Conservation (phyloP, 2,888 invertebrate genomes). For the Girardia tigrina region DNA sequence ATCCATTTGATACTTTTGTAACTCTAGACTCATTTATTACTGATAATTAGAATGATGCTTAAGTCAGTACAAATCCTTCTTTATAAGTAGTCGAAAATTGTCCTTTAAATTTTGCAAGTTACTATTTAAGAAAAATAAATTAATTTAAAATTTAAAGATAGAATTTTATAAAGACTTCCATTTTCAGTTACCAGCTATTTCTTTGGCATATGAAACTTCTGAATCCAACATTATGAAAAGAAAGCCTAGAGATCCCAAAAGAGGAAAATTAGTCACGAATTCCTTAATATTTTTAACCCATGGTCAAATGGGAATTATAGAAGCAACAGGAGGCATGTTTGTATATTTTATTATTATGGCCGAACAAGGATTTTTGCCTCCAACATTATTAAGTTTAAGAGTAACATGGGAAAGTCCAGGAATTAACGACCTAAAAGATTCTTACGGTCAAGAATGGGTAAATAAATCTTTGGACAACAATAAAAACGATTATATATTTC, state of each 20-base stretch:
- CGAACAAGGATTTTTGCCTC: neutral
- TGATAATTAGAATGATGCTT: too few species aligned
- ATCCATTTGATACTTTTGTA: too few species aligned
- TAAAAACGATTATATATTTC: too few species aligned
- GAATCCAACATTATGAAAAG: slow-evolving; percentile 7
- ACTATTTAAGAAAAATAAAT: too few species aligned
- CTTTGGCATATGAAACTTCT: neutral
- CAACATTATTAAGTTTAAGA: neutral
- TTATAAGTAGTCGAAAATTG: too few species aligned
- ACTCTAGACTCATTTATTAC: too few species aligned
- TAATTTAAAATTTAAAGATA: too few species aligned
- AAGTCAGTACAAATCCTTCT: too few species aligned
- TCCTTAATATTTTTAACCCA: neutral
- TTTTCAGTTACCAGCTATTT: neutral
- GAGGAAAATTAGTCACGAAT: neutral
- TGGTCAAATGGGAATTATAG: slow-evolving; percentile 4
- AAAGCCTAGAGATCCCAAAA: slow-evolving; percentile 6
- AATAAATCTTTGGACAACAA: too few species aligned
- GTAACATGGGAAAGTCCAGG: neutral
- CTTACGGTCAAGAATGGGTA: neutral
- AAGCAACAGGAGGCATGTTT: neutral
- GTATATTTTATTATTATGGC: slow-evolving; percentile 12
- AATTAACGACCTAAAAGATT: slow-evolving; percentile 1
- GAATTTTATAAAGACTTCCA: too few species aligned
- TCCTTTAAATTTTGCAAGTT: too few species aligned